These are phyloP conservation scores for Eutrigla gurnardus DNA, from an alignment of 2,797 vertebrate genomes.

Conservation along the genomic window DNA sequence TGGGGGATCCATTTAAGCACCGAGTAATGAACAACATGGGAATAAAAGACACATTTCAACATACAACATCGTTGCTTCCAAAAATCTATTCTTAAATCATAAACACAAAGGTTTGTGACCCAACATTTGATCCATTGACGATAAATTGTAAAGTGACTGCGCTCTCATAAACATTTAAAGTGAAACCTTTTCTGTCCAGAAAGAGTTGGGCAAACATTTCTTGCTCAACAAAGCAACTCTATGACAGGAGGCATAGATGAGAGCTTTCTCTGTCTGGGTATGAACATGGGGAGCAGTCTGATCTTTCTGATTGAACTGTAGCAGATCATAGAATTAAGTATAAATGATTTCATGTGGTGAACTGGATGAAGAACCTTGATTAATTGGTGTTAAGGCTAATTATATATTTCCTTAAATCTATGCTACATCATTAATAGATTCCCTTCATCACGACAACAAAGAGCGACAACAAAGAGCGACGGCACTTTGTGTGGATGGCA, in stretches of 20 bases:
- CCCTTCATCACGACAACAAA: conserved; percentile 59
- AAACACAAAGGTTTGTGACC: conserved; percentile 17
- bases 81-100: conserved; percentile 22
- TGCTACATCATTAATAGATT: conserved; percentile 59
- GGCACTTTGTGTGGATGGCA: conserved; percentile 30
- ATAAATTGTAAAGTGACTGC: neutral
- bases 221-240: conserved; percentile 13
- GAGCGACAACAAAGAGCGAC: conserved; percentile 48
- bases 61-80: conserved; percentile 5
- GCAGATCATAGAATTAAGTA: conserved; percentile 52
- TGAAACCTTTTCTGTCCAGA: conserved; percentile 14
- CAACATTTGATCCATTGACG: conserved; percentile 10
- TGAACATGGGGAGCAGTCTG: conserved; percentile 42
- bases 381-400: conserved; percentile 64
- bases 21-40: conserved; percentile 43
- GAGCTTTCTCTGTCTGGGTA: conserved; percentile 15
- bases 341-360: conserved; percentile 43
- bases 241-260: conserved; percentile 21
- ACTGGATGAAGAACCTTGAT: conserved; percentile 57
- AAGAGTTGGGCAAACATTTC: conserved; percentile 11
- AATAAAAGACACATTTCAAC: conserved; percentile 26
- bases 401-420: conserved; percentile 66
- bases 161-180: conserved; percentile 11
- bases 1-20: conserved; percentile 46
- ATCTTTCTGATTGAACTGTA: conserved; percentile 46